phyloP scores from a whole-genome alignment of 2,888 invertebrate species.

The Aelia acuminata region DNA sequence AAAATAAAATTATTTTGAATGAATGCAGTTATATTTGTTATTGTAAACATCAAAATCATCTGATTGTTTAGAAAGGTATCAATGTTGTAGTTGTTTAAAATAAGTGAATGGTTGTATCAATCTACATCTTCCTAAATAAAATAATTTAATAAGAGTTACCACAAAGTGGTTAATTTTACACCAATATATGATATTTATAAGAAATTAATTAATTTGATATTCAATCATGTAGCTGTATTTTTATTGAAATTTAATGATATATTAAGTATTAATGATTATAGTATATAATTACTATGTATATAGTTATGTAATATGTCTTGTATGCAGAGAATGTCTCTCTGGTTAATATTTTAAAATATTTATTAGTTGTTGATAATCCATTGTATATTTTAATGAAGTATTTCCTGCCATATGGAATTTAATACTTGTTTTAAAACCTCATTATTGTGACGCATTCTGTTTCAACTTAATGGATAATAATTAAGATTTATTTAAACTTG shows the following conservation, averaged over 20 bases:
- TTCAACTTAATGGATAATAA: not conserved
- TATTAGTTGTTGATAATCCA: not conserved
- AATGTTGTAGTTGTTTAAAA: not conserved
- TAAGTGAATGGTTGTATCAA: not conserved
- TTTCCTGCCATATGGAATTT: not conserved
- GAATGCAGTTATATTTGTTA: not conserved
- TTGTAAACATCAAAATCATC: no score
- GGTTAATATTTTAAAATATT: conserved; percentile 13
- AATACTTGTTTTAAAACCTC: not conserved
- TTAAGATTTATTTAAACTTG: not conserved
- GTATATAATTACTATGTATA: not conserved
- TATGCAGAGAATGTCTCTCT: not conserved
- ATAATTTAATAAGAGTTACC: not conserved
- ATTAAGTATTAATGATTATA: conserved; percentile 1
- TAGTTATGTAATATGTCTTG: not conserved
- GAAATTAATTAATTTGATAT: not conserved
- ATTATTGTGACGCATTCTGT: not conserved
- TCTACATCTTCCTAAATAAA: not conserved
- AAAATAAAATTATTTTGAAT: not conserved
- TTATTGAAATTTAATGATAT: not conserved
- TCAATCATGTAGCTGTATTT: not conserved
- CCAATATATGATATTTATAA: not conserved
- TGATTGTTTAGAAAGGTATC: not conserved
- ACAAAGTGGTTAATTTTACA: not conserved
- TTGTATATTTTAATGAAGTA: conserved; percentile 10